phyloP scores from a whole-genome alignment of 2,113 vertebrate species.

The Felis chaus region DNA sequence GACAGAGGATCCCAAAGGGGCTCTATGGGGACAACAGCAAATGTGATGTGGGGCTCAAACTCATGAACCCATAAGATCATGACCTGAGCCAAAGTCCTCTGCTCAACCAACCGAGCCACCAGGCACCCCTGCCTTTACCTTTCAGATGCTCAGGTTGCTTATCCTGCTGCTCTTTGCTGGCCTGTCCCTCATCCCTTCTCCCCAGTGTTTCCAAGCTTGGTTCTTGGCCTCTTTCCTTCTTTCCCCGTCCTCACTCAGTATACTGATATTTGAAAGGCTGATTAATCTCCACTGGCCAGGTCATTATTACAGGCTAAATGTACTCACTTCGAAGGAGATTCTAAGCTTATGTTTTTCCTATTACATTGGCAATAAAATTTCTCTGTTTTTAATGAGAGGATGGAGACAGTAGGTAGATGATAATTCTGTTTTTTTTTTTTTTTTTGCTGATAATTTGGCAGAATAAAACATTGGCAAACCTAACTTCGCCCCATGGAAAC shows the following conservation, averaged over 20 bases:
- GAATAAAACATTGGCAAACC: background rate
- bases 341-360: background rate
- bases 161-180: background rate
- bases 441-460: background rate
- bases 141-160: background rate
- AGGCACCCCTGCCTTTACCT: background rate
- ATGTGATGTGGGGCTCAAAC: too few relatives aligned
- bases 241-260: background rate
- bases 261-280: background rate
- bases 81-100: too few relatives aligned
- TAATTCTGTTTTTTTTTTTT: background rate
- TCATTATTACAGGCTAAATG: background rate
- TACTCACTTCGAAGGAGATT: background rate
- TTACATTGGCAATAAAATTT: background rate
- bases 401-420: background rate
- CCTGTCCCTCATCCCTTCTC: background rate
- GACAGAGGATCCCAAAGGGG: too few relatives aligned
- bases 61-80: too few relatives aligned
- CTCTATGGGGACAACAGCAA: too few relatives aligned
- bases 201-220: background rate
- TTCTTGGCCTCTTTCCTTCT: background rate
- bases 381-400: background rate
- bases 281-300: background rate
- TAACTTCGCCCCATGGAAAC: background rate
- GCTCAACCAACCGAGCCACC: too few relatives aligned